Percentiles rank a stretch among this genome's conserved stretches.
Evolutionary conservation across 2,888 invertebrate genomes (phyloP).

Genomic region (Gastrophysa polygoni): DNA sequence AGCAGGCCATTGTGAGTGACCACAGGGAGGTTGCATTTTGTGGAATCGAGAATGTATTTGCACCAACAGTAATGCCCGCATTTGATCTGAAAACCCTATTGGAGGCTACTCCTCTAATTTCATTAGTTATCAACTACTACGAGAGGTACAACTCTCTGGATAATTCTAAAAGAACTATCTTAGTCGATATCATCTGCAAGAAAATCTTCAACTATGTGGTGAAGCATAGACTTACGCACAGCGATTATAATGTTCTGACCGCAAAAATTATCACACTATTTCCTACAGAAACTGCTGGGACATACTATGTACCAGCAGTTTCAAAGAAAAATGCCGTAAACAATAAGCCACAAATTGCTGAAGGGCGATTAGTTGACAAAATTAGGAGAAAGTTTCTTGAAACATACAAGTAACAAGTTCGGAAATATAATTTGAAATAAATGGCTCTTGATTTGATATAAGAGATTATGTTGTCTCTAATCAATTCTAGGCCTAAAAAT

Average conservation of each 20-base stretch:
- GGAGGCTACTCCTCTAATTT: conserved; percentile 2
- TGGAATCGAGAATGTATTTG: neutral
- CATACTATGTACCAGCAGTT: neutral
- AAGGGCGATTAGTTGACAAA: too few species aligned
- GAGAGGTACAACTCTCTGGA: too few species aligned
- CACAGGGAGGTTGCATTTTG: conserved; percentile 4
- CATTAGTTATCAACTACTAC: neutral
- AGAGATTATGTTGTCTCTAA: too few species aligned
- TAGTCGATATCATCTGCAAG: neutral
- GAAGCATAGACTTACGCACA: neutral
- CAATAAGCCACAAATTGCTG: neutral
- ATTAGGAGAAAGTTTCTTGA: too few species aligned
- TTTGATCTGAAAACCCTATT: conserved; percentile 2
- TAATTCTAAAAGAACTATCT: too few species aligned
- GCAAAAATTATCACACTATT: neutral
- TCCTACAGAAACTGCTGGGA: neutral
- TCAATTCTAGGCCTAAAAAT: too few species aligned
- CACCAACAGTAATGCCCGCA: neutral
- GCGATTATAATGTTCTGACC: neutral
- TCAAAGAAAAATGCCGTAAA: neutral
- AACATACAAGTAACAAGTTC: too few species aligned
- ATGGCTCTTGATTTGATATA: too few species aligned
- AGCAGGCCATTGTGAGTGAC: neutral
- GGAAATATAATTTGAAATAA: too few species aligned
- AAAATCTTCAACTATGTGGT: neutral